phyloP scores from a whole-genome alignment of 35 echinoderm and acorn worm genomes.

The Patiria miniata region DNA sequence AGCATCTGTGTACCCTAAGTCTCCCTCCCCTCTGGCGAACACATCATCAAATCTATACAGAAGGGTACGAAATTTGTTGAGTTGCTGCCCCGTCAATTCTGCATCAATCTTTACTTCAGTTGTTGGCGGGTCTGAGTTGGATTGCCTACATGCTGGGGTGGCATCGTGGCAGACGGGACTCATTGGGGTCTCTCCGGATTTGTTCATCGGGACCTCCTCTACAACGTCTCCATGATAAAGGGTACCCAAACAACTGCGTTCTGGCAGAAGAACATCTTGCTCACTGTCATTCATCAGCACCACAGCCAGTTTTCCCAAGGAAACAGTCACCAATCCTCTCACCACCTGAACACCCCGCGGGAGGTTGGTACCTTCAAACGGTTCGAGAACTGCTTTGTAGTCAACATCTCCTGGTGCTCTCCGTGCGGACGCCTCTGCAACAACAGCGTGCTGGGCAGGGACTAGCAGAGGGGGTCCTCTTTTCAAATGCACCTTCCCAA shows the following conservation, averaged over 20 bases:
- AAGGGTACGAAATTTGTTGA: neutral
- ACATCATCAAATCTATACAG: neutral
- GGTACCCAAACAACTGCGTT: neutral
- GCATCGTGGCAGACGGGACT: no score
- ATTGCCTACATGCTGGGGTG: neutral
- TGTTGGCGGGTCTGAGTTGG: no score
- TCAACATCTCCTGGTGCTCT: neutral
- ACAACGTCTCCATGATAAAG: neutral
- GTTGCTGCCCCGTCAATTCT: no score
- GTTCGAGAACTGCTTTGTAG: neutral
- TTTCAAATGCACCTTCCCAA: neutral
- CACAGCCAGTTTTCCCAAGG: no score
- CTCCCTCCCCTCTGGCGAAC: neutral
- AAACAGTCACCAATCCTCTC: no score
- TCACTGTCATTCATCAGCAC: neutral
- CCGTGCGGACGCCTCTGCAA: neutral
- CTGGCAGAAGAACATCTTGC: neutral
- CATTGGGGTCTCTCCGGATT: no score
- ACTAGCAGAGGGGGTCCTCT: neutral
- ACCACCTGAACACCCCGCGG: no score
- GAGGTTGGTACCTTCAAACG: no score
- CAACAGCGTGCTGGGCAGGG: neutral
- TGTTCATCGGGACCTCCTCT: no score
- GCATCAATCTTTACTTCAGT: no score
- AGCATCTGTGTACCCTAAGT: conserved; percentile 3